Base-by-base conservation (phyloP, 2,888 invertebrate genomes). In the Limenitis camilla region DNA sequence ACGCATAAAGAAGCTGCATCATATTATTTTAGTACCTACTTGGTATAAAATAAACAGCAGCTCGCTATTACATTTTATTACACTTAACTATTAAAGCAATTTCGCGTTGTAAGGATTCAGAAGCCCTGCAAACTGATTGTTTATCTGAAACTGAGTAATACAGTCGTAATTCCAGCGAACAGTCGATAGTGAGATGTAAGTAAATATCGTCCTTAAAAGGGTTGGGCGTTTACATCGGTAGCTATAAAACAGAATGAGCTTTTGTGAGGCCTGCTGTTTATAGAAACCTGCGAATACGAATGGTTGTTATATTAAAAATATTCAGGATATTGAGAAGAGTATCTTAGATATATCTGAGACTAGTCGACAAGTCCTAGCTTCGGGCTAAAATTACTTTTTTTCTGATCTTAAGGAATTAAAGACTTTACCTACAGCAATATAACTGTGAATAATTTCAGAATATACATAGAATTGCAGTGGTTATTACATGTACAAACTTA, bases 241-340 rank as follows among this genome's bases (percentile, higher is more conserved):
- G 71, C 66, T 78, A 81, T 81, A 81, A 78, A 81, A 81, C 79
- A 76, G 79, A 82, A 82, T 79, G 81, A 80, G 78, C 70, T 76
- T 73, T 74, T 79, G 74, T 73, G 61, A 64, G 67, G 63, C 69
- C 70, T 77, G 75, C 76, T 74, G 69, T 74, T 75, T 73, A 72
- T 71, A 68, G 65, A 62, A 70, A 71, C 66, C 67, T 71, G 61
- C 50, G 71, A 71, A 71, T 73, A 73, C 69, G 66, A 69, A 75
- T 66, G 65, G 9, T 32, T 33, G 28, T 50, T 32, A 32, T 39
- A 39, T 7, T 40, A 40, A 44, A 39, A 40, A 43, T 33, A 45
- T 44, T 36, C 40, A n/a, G 40, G 32, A 29, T 44, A 35, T 8
- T 4, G 27, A 33, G 9, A 33, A 2, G n/a, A n/a, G 30, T n/a